Base-by-base conservation (phyloP, 2,888 invertebrate species). In the Linnaemya tessellans region DNA sequence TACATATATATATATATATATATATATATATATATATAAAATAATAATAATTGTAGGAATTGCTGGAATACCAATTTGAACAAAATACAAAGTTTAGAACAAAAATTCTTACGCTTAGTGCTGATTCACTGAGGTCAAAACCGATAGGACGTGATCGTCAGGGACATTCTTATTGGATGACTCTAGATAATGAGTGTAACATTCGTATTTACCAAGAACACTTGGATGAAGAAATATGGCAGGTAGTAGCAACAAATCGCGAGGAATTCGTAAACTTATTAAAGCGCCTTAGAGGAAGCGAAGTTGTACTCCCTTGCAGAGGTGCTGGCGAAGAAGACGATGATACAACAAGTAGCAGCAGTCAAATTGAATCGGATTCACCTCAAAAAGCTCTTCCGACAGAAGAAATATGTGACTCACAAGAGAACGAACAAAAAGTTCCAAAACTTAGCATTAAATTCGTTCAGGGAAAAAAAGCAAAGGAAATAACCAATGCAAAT, bases 141-240 rank as follows among this genome's bases (percentile, higher is more conserved):
- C 99, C 99, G 0, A 94, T 99, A 81, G 99, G 99, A 2, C 94
- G 96, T 87, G 99, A 99, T 93, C 96, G 96, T 87, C 94, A 95
- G 90, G 99, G 99, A 0, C 95, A 97, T 91, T 95, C 96, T 8
- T 99, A 99, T 92, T 99, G 99, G 98, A 95, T 96, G 89, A 97
- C 98, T 89, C 94, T 96, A 79, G 98, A 99, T 92, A 95, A 96
- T 86, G 96, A 97, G 83, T 96, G 97, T 89, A 98, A 98, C 92
- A 94, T 99, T 86, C 94, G 98, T 87, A 95, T 99, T 64, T 99
- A 98, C 92, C 96, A 97, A 90, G 99, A 99, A 93, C 98, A 99
- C 91, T 95, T 97, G 87, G 99, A 99, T 92, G 99, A 99, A 91
- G 98, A 99, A 92, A 97, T 97, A 15, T 98, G 98, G 98, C 96